Conservation (phyloP, 2,113 vertebrate genomes). For the Prunella fulvescens region DNA sequence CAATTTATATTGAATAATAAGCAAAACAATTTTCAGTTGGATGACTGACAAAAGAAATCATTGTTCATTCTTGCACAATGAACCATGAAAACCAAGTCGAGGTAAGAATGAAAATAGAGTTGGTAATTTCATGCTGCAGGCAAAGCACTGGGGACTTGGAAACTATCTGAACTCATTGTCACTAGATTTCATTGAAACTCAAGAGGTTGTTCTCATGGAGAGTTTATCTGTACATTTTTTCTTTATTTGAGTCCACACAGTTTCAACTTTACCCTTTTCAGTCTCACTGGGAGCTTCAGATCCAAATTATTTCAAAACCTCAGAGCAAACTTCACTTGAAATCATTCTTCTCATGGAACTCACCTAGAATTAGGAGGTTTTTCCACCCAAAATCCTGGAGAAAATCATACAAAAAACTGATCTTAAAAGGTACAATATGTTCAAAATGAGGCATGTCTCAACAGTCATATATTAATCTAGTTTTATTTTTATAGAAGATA, state of each 20-base stretch:
- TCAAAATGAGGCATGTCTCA: not conserved
- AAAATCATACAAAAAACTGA: not conserved
- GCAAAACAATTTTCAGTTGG: slow-evolving; percentile 69
- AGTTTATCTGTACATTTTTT: slow-evolving; percentile 28
- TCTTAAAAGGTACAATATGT: not conserved
- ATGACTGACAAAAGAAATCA: slow-evolving; percentile 71
- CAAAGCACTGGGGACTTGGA: slow-evolving; percentile 27
- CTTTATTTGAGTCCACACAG: slow-evolving; percentile 1
- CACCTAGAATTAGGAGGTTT: not conserved
- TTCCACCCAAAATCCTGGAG: not conserved
- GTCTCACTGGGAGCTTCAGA: slow-evolving; percentile 18
- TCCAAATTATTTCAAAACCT: not conserved
- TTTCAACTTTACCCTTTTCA: slow-evolving; percentile 32
- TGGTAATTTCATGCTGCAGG: slow-evolving; percentile 46
- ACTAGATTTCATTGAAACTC: slow-evolving; percentile 38
- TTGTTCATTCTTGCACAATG: slow-evolving; percentile 67
- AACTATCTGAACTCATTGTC: slow-evolving; percentile 37
- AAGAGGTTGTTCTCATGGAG: not conserved
- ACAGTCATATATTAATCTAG: not conserved
- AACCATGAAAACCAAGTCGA: slow-evolving; percentile 69
- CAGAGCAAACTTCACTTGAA: not conserved
- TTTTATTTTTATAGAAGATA: not conserved
- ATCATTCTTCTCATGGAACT: not conserved
- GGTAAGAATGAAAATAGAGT: slow-evolving; percentile 52
- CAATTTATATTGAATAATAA: slow-evolving; percentile 73